These are phyloP conservation scores for Podarcis muralis DNA, from an alignment of 2,113 vertebrate genomes.

Conservation along the genomic window DNA sequence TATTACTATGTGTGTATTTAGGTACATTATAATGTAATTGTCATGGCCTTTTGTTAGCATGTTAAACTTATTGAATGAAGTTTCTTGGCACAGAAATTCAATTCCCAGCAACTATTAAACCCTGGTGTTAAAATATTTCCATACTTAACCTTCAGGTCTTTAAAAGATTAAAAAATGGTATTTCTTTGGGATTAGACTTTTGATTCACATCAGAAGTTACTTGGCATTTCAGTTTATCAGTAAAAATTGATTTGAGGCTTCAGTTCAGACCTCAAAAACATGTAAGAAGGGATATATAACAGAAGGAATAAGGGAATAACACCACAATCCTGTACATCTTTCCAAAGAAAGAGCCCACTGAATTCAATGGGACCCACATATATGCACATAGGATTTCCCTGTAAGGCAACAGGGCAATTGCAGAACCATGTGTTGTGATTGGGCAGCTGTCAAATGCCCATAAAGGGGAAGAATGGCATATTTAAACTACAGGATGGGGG, in stretches of 20 bases:
- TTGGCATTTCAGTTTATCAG: background rate
- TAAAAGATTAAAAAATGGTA: too few relatives aligned
- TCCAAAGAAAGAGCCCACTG: too few relatives aligned
- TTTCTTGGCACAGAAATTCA: slow-evolving; percentile 33
- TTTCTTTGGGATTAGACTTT: background rate
- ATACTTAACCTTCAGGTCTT: slow-evolving; percentile 18
- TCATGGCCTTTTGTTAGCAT: too few relatives aligned
- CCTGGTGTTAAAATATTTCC: slow-evolving; percentile 41
- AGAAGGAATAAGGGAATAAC: too few relatives aligned
- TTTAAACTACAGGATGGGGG: background rate
- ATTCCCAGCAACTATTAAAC: slow-evolving; percentile 28
- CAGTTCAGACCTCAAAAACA: too few relatives aligned
- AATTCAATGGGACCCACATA: too few relatives aligned
- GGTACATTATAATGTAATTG: too few relatives aligned
- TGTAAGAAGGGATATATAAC: too few relatives aligned
- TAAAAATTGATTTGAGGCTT: background rate
- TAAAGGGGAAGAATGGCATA: background rate
- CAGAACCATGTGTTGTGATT: background rate
- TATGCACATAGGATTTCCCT: too few relatives aligned
- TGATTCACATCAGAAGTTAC: background rate
- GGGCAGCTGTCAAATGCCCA: background rate
- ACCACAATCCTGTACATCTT: too few relatives aligned
- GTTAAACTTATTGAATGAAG: background rate
- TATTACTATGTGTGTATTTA: too few relatives aligned
- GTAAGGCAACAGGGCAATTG: background rate